Evolutionary conservation across 2,113 vertebrate species (phyloP), one percentile per base, ranked within the genome.

Genomic region (Smithornis capensis): DNA sequence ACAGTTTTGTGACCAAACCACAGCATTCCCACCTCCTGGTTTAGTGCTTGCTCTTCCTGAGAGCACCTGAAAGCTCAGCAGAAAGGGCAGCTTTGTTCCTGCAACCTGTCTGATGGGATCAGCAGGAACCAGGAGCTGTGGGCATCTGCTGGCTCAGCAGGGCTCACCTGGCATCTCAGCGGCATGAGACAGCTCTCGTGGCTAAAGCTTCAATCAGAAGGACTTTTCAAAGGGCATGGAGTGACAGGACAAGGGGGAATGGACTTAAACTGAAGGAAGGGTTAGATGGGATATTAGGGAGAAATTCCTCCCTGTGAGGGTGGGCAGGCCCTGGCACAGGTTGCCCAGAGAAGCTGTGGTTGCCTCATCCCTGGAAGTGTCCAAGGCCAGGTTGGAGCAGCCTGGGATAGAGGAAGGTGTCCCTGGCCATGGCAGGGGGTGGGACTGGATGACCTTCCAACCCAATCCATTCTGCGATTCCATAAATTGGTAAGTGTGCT

Each of bases 151-250:
- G 63, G 12, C 90, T 40, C 92, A 49, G 82, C n/a, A 55, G 76
- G 67, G 40, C 67, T 37, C 2, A 0, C 71, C 67, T 14, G 2
- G 62, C 70, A 25, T 45, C 82, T 62, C 25, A 3, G 21, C 0
- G 4, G 78, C 47, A 70, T 0, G 1, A 53, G 63, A 40, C 0
- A 0, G 69, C 35, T 73, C 70, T 81, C 6, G 2, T 1, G 23
- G 38, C 70, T 76, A 7, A 78, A 52, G 50, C 42, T 87, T 59
- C 60, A 29, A 0, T 0, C 38, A 60, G 28, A 38, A 67, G 19
- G 52, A 45, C 19, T 45, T 75, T 53, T 10, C 19, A n/a, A 53
- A 38, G 67, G 5, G 19, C 28, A 29, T 53, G 28, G 33, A 67
- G 33, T 21, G 12, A 6, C 45, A 75, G 50, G 19, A 82, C 23